A percentile compares a stretch with the other conserved stretches of the same genome.
Conservation (phyloP, 2,797 vertebrate genomes). For the Pygocentrus nattereri region DNA sequence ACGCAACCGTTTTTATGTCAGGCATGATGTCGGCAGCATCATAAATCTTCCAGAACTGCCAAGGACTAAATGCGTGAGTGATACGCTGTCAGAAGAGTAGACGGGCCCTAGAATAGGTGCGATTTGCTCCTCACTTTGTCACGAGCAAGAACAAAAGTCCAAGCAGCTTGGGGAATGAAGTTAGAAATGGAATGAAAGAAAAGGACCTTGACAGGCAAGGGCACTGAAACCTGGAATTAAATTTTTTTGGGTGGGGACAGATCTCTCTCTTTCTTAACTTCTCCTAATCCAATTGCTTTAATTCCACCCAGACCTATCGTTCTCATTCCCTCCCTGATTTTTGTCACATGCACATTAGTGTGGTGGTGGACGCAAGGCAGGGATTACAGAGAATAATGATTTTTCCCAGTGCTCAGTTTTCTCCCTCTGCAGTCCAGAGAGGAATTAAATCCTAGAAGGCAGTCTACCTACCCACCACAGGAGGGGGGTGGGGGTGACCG, state of each 20-base stretch:
- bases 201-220: conserved; percentile 60
- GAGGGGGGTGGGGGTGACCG: conserved; percentile 45
- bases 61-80: conserved; percentile 52
- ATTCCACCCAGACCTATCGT: conserved; percentile 47
- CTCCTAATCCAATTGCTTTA: conserved; percentile 59
- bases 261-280: conserved; percentile 57
- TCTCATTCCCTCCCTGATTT: conserved; percentile 45
- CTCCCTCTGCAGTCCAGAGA: conserved; percentile 39
- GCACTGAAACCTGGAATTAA: conserved; percentile 58
- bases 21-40: conserved; percentile 47
- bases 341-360: conserved; percentile 63
- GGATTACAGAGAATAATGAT: conserved; percentile 62
- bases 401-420: conserved; percentile 48
- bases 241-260: conserved; percentile 50
- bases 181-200: conserved; percentile 54
- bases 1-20: conserved; percentile 43
- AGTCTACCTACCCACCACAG: conserved; percentile 53
- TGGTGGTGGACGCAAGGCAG: conserved; percentile 48
- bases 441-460: conserved; percentile 56
- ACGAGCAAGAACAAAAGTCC: conserved; percentile 41
- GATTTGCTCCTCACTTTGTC: conserved; percentile 47
- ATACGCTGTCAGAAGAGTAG: conserved; percentile 43
- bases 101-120: conserved; percentile 21
- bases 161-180: conserved; percentile 48
- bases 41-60: conserved; percentile 52